Conservation (phyloP, 2,797 vertebrate species). For the Gouania willdenowi region DNA sequence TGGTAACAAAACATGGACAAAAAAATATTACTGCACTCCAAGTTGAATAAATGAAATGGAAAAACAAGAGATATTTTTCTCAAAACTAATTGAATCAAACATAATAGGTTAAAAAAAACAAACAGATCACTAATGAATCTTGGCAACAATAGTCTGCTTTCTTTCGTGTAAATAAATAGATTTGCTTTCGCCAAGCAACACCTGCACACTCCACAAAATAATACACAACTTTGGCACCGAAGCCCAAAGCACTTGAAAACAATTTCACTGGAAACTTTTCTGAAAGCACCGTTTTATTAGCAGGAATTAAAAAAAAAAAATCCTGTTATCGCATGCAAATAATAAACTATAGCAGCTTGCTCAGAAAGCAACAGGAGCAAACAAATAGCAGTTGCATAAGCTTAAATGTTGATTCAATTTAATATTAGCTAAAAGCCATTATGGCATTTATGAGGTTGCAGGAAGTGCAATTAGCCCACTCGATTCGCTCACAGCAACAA, state of each 20-base stretch:
- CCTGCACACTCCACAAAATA: slow-evolving; percentile 39
- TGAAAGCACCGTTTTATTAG: slow-evolving; percentile 46
- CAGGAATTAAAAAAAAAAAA: too few relatives aligned
- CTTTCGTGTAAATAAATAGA: slow-evolving; percentile 5
- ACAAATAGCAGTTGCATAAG: slow-evolving; percentile 63
- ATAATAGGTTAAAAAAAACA: slow-evolving; percentile 1
- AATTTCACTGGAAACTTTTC: slow-evolving; percentile 34
- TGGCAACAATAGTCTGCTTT: slow-evolving; percentile 1
- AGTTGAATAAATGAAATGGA: too few relatives aligned
- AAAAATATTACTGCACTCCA: too few relatives aligned
- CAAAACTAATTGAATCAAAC: not conserved
- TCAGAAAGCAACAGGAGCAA: slow-evolving; percentile 46
- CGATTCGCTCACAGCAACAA: slow-evolving; percentile 51
- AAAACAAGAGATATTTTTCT: too few relatives aligned
- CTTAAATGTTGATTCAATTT: slow-evolving; percentile 57
- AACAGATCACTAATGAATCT: slow-evolving; percentile 1
- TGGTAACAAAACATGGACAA: too few relatives aligned
- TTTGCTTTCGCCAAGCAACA: slow-evolving; percentile 28
- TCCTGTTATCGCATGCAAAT: slow-evolving; percentile 50
- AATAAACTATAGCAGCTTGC: slow-evolving; percentile 52
- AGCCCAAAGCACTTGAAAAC: slow-evolving; percentile 46
- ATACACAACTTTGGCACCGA: slow-evolving; percentile 17
- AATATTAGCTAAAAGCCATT: slow-evolving; percentile 64
- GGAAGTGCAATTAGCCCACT: slow-evolving; percentile 73
- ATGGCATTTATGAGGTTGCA: slow-evolving; percentile 65